Conservation (phyloP, 2,797 vertebrate genomes). For the Rachycentron canadum region DNA sequence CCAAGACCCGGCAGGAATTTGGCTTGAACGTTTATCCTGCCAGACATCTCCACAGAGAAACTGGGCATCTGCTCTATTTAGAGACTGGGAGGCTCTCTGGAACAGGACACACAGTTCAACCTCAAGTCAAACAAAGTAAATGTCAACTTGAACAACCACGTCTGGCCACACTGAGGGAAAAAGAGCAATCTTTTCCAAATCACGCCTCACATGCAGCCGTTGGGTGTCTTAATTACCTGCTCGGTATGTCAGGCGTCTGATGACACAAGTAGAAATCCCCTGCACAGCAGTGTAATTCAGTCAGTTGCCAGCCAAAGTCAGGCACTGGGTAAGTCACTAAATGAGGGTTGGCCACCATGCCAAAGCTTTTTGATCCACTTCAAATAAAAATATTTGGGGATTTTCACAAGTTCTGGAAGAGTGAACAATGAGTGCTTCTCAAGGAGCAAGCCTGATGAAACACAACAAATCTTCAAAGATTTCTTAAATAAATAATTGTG, state of each 20-base stretch:
- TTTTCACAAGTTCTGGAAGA: constrained; percentile 23
- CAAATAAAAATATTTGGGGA: constrained; percentile 40
- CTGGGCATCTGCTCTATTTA: constrained; percentile 76
- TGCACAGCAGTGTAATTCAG: background rate
- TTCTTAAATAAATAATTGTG: background rate
- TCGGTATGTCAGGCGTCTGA: constrained; percentile 44
- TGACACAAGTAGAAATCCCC: constrained; percentile 50
- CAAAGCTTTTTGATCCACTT: constrained; percentile 23
- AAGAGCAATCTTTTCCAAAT: constrained; percentile 52
- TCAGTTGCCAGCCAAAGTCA: background rate
- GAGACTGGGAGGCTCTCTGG: constrained; percentile 62
- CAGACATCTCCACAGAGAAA: constrained; percentile 55
- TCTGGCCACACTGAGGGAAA: constrained; percentile 40
- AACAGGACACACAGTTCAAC: constrained; percentile 60
- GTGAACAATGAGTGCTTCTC: background rate
- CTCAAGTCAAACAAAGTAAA: constrained; percentile 76
- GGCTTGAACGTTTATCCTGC: constrained; percentile 53
- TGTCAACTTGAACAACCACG: constrained; percentile 57
- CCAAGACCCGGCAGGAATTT: constrained; percentile 66
- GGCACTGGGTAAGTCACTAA: background rate
- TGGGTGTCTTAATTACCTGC: constrained; percentile 34
- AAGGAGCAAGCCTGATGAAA: background rate
- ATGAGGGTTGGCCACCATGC: constrained; percentile 5
- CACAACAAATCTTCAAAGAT: constrained; percentile 3
- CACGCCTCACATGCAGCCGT: constrained; percentile 42